phyloP scores from a whole-genome alignment of 1,140 invertebrate species.

The Nilaparvata lugens region DNA sequence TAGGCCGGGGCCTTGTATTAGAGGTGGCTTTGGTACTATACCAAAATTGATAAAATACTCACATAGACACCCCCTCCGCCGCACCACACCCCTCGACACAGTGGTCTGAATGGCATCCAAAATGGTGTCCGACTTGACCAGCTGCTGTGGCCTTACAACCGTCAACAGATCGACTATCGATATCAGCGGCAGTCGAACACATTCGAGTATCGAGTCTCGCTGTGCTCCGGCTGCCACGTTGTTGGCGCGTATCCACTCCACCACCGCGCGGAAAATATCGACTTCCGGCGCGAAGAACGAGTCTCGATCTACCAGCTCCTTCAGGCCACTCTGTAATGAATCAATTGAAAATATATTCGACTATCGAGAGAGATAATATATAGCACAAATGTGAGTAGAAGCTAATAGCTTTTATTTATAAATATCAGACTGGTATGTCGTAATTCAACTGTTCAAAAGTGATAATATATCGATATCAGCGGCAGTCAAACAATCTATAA shows the following conservation, averaged over 20 bases:
- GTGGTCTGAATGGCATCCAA: slow-evolving; percentile 88
- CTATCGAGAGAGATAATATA: too few relatives aligned
- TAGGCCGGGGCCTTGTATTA: too few relatives aligned
- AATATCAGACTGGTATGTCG: too few relatives aligned
- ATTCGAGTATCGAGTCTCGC: slow-evolving; percentile 22
- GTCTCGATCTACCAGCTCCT: slow-evolving; percentile 79
- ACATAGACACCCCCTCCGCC: slow-evolving; percentile 70
- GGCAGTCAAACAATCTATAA: too few relatives aligned
- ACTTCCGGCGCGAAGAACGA: slow-evolving; percentile 95
- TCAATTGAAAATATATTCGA: background rate
- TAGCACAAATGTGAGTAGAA: too few relatives aligned
- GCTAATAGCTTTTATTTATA: too few relatives aligned
- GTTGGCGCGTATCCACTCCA: slow-evolving; percentile 75
- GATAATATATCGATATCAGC: too few relatives aligned
- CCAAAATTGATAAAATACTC: slow-evolving; percentile 30
- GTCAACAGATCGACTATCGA: slow-evolving; percentile 76
- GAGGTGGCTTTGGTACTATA: too few relatives aligned
- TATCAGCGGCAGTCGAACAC: slow-evolving; percentile 80
- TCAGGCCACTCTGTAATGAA: slow-evolving; percentile 53
- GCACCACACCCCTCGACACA: slow-evolving; percentile 63
- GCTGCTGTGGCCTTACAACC: slow-evolving; percentile 71
- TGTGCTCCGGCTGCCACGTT: slow-evolving; percentile 9
- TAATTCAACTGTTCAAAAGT: too few relatives aligned
- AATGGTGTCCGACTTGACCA: slow-evolving; percentile 81
- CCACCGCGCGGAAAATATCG: slow-evolving; percentile 86